phyloP scores from a whole-genome alignment of 2,797 vertebrate genomes.

The Gymnothorax javanicus region DNA sequence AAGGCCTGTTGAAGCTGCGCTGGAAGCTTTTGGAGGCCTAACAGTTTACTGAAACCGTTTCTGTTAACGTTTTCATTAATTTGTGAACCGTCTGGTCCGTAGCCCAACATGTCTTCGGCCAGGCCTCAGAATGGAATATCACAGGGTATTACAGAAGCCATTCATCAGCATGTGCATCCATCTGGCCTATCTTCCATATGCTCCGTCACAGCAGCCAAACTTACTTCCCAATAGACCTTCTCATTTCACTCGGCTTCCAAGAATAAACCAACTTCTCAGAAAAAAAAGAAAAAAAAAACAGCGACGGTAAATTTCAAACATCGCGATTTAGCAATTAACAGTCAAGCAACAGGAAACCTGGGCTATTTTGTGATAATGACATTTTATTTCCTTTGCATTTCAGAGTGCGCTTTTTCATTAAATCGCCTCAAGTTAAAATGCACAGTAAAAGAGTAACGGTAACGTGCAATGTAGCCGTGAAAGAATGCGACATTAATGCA shows the following conservation, averaged over 20 bases:
- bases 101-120: not conserved
- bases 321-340: not conserved
- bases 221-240: conserved; percentile 12
- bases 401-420: not conserved
- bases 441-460: not conserved
- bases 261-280: not conserved
- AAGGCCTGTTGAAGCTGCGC: no score
- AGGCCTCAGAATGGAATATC: not conserved
- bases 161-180: not conserved
- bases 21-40: no score
- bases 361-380: not conserved
- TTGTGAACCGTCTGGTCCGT: not conserved
- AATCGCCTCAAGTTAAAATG: not conserved
- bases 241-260: not conserved
- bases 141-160: not conserved
- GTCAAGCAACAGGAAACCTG: not conserved
- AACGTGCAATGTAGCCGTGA: no score
- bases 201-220: not conserved
- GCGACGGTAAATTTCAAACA: not conserved
- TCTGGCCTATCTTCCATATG: not conserved
- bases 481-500: no score
- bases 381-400: not conserved
- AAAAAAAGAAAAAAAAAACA: not conserved
- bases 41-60: no score
- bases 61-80: no score